These are phyloP conservation scores for Philopedon plagiatum DNA, from an alignment of 2,888 invertebrate species.

Conservation along the genomic window DNA sequence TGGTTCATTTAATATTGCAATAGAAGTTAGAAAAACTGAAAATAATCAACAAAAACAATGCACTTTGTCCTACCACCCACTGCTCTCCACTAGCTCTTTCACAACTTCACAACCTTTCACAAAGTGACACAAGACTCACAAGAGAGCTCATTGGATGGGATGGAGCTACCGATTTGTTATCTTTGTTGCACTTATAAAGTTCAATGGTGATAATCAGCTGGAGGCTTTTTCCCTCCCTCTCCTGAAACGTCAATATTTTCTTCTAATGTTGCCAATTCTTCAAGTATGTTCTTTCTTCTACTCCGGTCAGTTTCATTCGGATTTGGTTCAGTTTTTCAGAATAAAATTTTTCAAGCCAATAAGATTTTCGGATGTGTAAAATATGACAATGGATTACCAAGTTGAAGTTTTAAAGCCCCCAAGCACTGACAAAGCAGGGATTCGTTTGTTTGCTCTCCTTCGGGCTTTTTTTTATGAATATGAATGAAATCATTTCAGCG, in stretches of 20 bases:
- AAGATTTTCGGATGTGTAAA: no score
- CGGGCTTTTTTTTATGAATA: no score
- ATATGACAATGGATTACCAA: no score
- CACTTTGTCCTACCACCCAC: conserved; percentile 46
- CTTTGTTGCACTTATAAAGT: conserved; percentile 13
- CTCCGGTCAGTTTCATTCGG: no score
- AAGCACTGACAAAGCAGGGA: no score
- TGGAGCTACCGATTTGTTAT: background rate
- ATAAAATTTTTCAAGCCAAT: no score
- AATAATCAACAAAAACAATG: conserved; percentile 52
- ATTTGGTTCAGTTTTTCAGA: no score
- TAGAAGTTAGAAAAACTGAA: conserved; percentile 36
- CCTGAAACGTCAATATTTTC: conserved; percentile 42
- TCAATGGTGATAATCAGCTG: conserved; percentile 44
- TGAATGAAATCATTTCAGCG: no score
- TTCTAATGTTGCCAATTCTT: conserved; percentile 11
- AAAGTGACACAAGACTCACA: no score
- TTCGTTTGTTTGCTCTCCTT: no score
- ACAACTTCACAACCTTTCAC: conserved; percentile 13
- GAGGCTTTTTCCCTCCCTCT: conserved; percentile 17
- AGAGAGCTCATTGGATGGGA: conserved; percentile 26
- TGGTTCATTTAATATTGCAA: background rate
- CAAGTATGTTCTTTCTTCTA: background rate
- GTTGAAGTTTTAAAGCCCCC: no score
- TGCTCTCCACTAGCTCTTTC: conserved; percentile 22